These are phyloP conservation scores for Graptemys geographica DNA, from an alignment of 2,797 vertebrate genomes.

Conservation along the genomic window DNA sequence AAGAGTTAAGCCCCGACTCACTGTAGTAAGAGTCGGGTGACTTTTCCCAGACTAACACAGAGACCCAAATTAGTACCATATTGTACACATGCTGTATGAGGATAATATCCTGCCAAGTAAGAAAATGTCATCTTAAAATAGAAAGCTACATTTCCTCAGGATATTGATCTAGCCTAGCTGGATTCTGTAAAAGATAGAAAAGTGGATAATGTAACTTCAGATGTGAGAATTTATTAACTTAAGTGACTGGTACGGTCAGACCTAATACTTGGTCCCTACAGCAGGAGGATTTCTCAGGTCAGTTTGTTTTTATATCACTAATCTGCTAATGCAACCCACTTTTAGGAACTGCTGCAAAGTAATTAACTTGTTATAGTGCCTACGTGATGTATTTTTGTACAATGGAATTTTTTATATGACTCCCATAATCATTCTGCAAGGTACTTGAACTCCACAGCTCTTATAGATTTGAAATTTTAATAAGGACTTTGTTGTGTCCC, in stretches of 20 bases:
- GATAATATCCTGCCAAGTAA: slow-evolving; percentile 68
- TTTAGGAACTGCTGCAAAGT: slow-evolving; percentile 6
- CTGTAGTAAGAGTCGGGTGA: slow-evolving; percentile 49
- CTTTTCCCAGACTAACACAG: slow-evolving; percentile 60
- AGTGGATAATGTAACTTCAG: slow-evolving; percentile 64
- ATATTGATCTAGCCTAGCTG: slow-evolving; percentile 67
- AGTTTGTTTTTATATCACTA: slow-evolving; percentile 40
- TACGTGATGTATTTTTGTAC: neutral
- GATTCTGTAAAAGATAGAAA: slow-evolving; percentile 50
- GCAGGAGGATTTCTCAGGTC: neutral
- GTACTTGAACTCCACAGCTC: neutral
- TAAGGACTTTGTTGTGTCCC: neutral
- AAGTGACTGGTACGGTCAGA: slow-evolving; percentile 35
- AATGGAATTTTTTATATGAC: neutral
- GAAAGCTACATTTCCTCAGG: slow-evolving; percentile 70
- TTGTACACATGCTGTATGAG: slow-evolving; percentile 64
- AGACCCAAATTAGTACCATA: slow-evolving; percentile 72
- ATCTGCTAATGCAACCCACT: neutral
- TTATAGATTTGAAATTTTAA: neutral
- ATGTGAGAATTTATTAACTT: slow-evolving; percentile 40
- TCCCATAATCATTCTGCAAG: neutral
- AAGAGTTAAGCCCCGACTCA: slow-evolving; percentile 61
- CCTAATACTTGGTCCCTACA: slow-evolving; percentile 26
- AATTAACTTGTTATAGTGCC: neutral
- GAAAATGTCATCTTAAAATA: slow-evolving; percentile 76